phyloP scores from a whole-genome alignment of 1,140 invertebrate genomes.

The Subanguina moxae region DNA sequence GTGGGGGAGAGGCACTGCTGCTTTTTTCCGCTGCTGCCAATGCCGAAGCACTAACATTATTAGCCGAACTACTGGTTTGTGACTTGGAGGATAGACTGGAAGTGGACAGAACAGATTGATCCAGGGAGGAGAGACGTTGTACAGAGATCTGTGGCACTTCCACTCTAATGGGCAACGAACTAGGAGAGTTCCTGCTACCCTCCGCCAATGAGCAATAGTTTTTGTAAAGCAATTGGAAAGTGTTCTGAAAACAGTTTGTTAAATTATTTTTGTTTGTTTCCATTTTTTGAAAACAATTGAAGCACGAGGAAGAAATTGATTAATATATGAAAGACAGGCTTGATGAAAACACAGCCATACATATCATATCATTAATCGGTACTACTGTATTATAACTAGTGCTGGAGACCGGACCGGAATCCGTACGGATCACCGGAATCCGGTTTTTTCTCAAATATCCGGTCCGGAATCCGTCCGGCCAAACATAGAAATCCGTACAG shows the following conservation, averaged over 20 bases:
- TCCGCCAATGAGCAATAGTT: constrained; percentile 20
- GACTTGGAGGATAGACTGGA: constrained; percentile 4
- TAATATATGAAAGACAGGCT: no score
- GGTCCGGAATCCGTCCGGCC: no score
- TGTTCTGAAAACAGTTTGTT: constrained; percentile 23
- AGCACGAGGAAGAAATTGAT: no score
- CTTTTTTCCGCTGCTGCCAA: constrained; percentile 1
- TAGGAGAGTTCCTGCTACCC: background rate
- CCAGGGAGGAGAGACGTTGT: constrained; percentile 30
- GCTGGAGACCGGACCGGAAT: no score
- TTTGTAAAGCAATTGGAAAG: constrained; percentile 30
- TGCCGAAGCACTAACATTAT: no score
- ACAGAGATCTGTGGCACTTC: constrained; percentile 34
- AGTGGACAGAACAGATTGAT: background rate
- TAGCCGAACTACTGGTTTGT: constrained; percentile 6
- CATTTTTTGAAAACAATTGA: no score
- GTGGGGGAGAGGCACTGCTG: background rate
- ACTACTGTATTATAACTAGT: no score
- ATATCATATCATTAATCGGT: no score
- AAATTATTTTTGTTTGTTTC: constrained; percentile 1
- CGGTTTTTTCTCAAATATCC: no score
- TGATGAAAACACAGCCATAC: no score
- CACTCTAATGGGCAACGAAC: constrained; percentile 34
- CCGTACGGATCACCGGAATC: no score
- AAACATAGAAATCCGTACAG: no score